Evolutionary conservation across 2,113 vertebrate species (phyloP), one percentile per base, ranked within the genome.

Genomic region (Nansenia antarctica): DNA sequence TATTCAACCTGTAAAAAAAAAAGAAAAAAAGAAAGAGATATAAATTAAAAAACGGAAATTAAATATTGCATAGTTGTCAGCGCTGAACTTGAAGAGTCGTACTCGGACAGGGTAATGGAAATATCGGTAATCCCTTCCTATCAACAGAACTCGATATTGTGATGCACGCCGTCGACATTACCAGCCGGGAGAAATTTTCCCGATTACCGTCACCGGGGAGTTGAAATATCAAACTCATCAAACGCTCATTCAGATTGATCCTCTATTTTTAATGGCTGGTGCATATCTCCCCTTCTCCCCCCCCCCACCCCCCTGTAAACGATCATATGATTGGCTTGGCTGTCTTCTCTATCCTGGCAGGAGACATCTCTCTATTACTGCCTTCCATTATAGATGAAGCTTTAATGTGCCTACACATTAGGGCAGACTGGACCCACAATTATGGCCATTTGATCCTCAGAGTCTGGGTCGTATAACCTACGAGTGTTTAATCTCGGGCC

Each of bases 331-430:
- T 47, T 47, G 12, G 18, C 42, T 15, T 42, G 14, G 3, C 42
- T 47, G 42, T 47, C 18, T 18, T 18, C 11, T 45, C 42, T 47
- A 14, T 47, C 42, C 74, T 34, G 49, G 47, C 39, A 34, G 69
- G 31, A 65, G 59, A 70, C 70, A 34, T 77, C 69, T 79, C 54
- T 72, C 72, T 63, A 73, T 80, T 78, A 65, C 72, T 15, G 22
- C 49, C 32, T 62, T 73, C 68, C 57, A 29, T 66, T 69, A 78
- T 74, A 62, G 62, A 84, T 71, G 78, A 76, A 63, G 60, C 61
- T 77, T 78, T 84, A 86, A 85, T 83, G 78, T 35, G 72, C 57
- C 65, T 58, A 27, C 74, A 62, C 73, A 82, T 82, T 83, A 77
- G 62, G 75, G 63, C 59, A 54, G 76, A 74, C 73, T 52, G 22